Percentiles rank a stretch among this genome's conserved stretches.
phyloP scores from a whole-genome alignment of 2,888 invertebrate species.

The Cremastinae sp. region DNA sequence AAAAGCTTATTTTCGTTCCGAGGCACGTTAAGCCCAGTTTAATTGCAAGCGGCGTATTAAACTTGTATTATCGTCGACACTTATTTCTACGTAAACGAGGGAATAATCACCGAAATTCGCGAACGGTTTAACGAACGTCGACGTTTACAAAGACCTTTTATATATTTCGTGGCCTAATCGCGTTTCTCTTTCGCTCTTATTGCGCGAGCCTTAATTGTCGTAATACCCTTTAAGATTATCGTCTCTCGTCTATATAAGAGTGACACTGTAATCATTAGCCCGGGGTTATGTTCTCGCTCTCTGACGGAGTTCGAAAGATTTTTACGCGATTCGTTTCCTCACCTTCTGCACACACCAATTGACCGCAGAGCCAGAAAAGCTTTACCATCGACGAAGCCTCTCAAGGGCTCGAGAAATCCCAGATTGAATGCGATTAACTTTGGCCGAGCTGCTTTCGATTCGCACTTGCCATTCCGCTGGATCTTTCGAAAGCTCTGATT shows the following conservation, averaged over 20 bases:
- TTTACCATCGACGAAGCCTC: constrained; percentile 60
- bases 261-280: constrained; percentile 19
- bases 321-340: constrained; percentile 14
- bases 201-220: constrained; percentile 22
- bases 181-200: constrained; percentile 24
- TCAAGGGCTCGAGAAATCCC: constrained; percentile 61
- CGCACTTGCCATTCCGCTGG: background rate
- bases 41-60: constrained; percentile 44
- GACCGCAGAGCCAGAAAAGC: constrained; percentile 36
- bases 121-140: constrained; percentile 7
- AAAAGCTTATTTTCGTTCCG: background rate
- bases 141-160: constrained; percentile 1
- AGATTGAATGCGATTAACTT: constrained; percentile 64
- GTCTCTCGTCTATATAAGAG: background rate
- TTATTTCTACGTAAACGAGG: constrained; percentile 38
- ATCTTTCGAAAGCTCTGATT: constrained; percentile 17
- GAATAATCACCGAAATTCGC: constrained; percentile 42
- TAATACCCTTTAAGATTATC: constrained; percentile 19
- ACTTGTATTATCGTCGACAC: constrained; percentile 42
- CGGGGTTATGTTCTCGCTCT: background rate
- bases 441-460: constrained; percentile 7
- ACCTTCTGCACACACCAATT: constrained; percentile 30
- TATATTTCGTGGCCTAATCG: constrained; percentile 12
- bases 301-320: constrained; percentile 14
- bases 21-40: constrained; percentile 46